phyloP scores from a whole-genome alignment of 2,888 invertebrate genomes.

The Rhorus exstirpatorius region DNA sequence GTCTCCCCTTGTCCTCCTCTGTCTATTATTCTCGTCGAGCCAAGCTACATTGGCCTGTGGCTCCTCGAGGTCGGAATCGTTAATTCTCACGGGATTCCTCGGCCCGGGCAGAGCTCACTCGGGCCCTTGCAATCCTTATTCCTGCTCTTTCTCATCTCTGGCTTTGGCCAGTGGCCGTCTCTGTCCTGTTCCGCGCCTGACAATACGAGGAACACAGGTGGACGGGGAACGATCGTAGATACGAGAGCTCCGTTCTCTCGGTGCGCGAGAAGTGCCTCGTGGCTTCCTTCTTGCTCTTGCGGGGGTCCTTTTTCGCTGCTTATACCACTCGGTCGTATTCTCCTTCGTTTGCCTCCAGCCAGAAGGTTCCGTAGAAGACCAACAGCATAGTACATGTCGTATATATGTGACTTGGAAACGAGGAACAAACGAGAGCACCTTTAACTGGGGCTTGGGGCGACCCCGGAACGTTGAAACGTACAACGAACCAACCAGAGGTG shows the following conservation, averaged over 20 bases:
- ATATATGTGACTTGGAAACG: constrained; percentile 80
- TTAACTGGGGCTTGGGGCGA: constrained; percentile 77
- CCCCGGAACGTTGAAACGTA: constrained; percentile 74
- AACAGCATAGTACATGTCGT: constrained; percentile 37
- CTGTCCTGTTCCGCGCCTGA: constrained; percentile 78
- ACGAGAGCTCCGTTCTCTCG: constrained; percentile 59
- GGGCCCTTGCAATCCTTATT: constrained; percentile 33
- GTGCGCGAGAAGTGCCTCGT: constrained; percentile 58
- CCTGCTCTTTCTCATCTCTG: constrained; percentile 35
- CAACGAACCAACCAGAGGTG: constrained; percentile 47
- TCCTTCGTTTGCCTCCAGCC: constrained; percentile 10
- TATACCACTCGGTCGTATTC: constrained; percentile 4
- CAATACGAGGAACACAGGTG: constrained; percentile 85
- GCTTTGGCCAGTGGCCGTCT: constrained; percentile 3
- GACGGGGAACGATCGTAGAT: constrained; percentile 74
- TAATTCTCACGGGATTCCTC: constrained; percentile 79
- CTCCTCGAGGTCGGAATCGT: constrained; percentile 77
- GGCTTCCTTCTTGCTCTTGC: constrained; percentile 46
- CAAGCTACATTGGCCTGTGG: constrained; percentile 43
- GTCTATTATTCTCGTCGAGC: constrained; percentile 30
- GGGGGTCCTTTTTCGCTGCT: constrained; percentile 26
- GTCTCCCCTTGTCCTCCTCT: constrained; percentile 27
- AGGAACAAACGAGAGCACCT: constrained; percentile 85
- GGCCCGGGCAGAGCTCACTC: constrained; percentile 45
- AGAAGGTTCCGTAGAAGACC: constrained; percentile 40